phyloP scores from a whole-genome alignment of 2,113 vertebrate species.

The Macrotis lagotis region DNA sequence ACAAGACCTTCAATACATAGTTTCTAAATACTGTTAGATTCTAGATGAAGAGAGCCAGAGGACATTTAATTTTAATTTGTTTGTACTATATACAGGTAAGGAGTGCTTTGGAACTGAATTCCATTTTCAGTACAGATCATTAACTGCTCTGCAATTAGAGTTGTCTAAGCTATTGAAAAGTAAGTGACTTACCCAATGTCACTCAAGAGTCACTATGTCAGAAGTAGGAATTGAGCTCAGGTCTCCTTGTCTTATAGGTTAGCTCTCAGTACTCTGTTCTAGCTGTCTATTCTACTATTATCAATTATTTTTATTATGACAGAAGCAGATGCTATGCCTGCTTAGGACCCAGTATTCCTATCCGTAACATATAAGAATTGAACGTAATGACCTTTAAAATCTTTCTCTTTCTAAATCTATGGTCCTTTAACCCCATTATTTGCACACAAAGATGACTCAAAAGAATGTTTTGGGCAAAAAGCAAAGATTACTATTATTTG shows the following conservation, averaged over 20 bases:
- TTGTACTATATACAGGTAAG: neutral
- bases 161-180: neutral
- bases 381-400: neutral
- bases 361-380: neutral
- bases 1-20: neutral
- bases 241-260: neutral
- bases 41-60: neutral
- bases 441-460: neutral
- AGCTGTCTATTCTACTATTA: neutral
- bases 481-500: constrained; percentile 19
- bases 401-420: neutral
- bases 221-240: neutral
- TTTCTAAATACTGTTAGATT: neutral
- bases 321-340: neutral
- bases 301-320: neutral
- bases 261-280: neutral
- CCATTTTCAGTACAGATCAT: neutral
- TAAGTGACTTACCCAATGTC: neutral
- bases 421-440: neutral
- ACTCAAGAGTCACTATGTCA: neutral
- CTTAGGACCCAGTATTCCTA: neutral
- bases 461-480: neutral
- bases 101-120: neutral
- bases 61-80: neutral
- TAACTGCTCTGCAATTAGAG: neutral